phyloP scores from a whole-genome alignment of 2,797 vertebrate genomes.

The Meda fulgida region DNA sequence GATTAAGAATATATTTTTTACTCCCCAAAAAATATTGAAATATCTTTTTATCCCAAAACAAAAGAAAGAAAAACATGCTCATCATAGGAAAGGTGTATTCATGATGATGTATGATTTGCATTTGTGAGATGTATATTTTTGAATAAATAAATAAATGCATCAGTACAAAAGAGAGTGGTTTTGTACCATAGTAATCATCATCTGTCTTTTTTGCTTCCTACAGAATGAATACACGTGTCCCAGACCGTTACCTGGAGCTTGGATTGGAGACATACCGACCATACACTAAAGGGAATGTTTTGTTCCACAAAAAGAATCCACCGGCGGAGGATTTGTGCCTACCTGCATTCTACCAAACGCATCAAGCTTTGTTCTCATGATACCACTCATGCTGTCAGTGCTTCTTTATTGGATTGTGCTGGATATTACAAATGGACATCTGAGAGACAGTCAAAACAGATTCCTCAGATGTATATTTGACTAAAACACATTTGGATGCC shows the following conservation, averaged over 20 bases:
- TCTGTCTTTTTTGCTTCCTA: slow-evolving; percentile 53
- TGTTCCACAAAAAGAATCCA: slow-evolving; percentile 43
- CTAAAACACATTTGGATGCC: slow-evolving; percentile 33
- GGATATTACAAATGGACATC: slow-evolving; percentile 12
- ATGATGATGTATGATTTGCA: neutral
- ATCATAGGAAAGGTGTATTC: neutral
- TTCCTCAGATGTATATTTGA: slow-evolving; percentile 37
- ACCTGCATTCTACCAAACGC: slow-evolving; percentile 30
- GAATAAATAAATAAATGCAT: neutral
- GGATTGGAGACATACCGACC: slow-evolving; percentile 79
- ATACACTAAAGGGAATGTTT: slow-evolving; percentile 72
- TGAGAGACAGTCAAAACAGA: slow-evolving; percentile 18
- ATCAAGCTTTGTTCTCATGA: slow-evolving; percentile 33
- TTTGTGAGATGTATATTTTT: neutral
- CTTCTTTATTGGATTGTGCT: slow-evolving; percentile 5
- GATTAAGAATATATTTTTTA: neutral
- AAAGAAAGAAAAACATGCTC: neutral
- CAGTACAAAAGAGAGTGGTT: neutral
- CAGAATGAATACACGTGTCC: slow-evolving; percentile 83
- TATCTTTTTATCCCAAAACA: neutral
- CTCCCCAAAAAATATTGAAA: neutral
- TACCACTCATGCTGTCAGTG: slow-evolving; percentile 28
- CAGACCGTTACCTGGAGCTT: slow-evolving; percentile 80
- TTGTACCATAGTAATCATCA: slow-evolving; percentile 27
- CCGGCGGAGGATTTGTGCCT: slow-evolving; percentile 56